Base-by-base conservation (phyloP, 2,113 vertebrate species). In the Syrrhaptes paradoxus region DNA sequence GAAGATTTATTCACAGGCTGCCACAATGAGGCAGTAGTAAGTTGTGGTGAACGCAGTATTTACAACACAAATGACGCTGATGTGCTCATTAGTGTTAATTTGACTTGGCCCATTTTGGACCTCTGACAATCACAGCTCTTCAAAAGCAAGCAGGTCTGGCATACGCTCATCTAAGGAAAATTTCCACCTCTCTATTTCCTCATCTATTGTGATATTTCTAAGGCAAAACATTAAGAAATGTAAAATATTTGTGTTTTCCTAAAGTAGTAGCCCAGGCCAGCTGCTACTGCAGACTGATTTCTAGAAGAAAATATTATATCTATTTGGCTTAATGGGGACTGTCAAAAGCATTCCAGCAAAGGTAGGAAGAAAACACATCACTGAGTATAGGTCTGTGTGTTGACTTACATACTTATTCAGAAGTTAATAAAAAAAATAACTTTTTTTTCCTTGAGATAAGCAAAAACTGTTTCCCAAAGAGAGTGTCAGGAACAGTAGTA, bases 21-120 rank as follows among this genome's bases (percentile, higher is more conserved):
- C 96, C 96, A 97, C 96, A 88, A 95, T 73, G 95, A 97, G 96
- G 95, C 95, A 97, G 93, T 96, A 97, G 95, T 95, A 96, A 94
- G 95, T 96, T 97, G 95, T 95, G 70, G 80, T 94, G 89, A 94
- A 76, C 31, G 54, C 58, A n/a, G 84, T 76, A 94, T 65, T 94
- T 85, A 82, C 80, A 76, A 84, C 81, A 87, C 66, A 94, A 93
- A 95, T 51, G 80, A 96, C 90, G 89, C 58, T 79, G 81, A 87
- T 93, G 73, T 75, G 84, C 70, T 95, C 94, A 96, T 92, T 94
- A 92, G 19, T 65, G 65, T 49, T 96, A 96, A 96, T 95, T 79
- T 87, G 87, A 87, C 74, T 87, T 89, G 70, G 89, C 58, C 87
- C 94, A 46, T 70, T 94, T 94, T 97, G 93, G 81, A 89, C 41